phyloP scores from a whole-genome alignment of 2,797 vertebrate genomes.

The Petrocephalus sullivani region DNA sequence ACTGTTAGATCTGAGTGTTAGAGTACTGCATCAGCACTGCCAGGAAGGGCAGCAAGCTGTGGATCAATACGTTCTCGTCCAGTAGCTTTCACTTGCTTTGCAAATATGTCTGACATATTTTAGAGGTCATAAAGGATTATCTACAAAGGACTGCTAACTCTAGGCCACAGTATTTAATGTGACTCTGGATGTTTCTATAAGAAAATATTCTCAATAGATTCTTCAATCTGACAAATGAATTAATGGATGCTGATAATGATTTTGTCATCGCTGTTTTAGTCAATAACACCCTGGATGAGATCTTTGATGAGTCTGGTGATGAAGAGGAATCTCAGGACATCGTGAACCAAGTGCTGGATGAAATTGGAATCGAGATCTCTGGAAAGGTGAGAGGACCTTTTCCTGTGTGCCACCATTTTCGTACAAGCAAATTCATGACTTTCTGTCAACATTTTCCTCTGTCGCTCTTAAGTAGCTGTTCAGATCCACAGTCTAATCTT shows the following conservation, averaged over 20 bases:
- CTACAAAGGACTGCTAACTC: not conserved
- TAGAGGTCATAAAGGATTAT: not conserved
- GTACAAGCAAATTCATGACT: not conserved
- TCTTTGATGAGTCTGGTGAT: conserved; percentile 91
- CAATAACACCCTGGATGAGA: conserved; percentile 91
- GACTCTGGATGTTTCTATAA: not conserved
- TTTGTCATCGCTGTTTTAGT: conserved; percentile 59
- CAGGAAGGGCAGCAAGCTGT: not conserved
- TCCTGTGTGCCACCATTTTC: not conserved
- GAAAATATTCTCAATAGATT: not conserved
- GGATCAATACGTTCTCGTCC: not conserved
- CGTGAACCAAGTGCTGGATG: conserved; percentile 94
- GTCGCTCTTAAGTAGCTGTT: not conserved
- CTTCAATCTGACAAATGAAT: not conserved
- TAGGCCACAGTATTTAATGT: not conserved
- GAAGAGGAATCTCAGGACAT: conserved; percentile 97
- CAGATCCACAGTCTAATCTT: not conserved
- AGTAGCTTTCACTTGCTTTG: not conserved
- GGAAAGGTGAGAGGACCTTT: conserved; percentile 73
- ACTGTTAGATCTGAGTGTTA: not conserved
- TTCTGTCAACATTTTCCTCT: not conserved
- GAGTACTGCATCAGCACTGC: not conserved
- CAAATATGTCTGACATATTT: not conserved
- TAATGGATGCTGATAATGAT: not conserved
- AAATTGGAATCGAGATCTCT: conserved; percentile 96